Conservation (phyloP, 2,113 vertebrate species). For the Stegostoma tigrinum region DNA sequence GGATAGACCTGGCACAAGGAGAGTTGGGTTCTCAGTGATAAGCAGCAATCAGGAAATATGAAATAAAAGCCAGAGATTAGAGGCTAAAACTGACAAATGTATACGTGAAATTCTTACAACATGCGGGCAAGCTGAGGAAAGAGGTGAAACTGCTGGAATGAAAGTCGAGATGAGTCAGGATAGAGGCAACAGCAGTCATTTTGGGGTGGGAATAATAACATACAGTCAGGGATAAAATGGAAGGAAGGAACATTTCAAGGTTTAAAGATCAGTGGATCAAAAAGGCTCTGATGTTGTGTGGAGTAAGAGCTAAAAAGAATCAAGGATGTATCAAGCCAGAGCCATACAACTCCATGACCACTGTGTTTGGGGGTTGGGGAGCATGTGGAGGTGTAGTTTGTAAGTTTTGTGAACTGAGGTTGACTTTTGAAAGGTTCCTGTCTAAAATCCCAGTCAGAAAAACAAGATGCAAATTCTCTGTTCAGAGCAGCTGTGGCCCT, state of each 20-base stretch:
- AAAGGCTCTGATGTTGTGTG: neutral
- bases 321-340: neutral
- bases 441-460: neutral
- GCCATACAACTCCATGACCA: neutral
- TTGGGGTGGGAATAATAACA: no score
- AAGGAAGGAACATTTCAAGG: neutral
- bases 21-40: neutral
- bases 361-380: neutral
- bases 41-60: neutral
- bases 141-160: neutral
- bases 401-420: neutral
- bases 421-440: neutral
- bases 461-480: neutral
- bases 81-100: neutral
- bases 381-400: neutral
- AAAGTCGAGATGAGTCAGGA: neutral
- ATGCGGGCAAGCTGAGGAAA: neutral
- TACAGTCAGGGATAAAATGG: neutral
- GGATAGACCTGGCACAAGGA: no score
- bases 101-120: neutral
- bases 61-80: neutral
- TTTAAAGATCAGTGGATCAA: neutral
- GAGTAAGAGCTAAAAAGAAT: neutral
- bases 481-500: neutral
- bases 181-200: no score